Conservation (phyloP, 2,888 invertebrate genomes). For the Ametastegia equiseti region DNA sequence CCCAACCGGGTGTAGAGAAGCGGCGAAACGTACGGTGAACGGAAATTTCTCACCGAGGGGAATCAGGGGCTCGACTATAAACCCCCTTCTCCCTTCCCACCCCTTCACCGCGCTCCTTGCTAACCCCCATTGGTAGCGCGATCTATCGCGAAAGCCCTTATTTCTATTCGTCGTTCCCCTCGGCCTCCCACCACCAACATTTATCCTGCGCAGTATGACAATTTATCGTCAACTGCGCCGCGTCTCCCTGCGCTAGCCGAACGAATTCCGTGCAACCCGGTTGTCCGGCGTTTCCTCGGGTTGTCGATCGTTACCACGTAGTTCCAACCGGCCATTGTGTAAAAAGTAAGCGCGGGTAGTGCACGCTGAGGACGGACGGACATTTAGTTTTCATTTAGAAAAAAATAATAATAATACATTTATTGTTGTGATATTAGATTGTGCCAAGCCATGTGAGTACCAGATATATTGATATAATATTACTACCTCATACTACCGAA, state of each 20-base stretch:
- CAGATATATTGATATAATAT: slow-evolving; percentile 37
- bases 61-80: neutral
- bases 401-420: slow-evolving; percentile 28
- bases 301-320: slow-evolving; percentile 72
- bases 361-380: slow-evolving; percentile 69
- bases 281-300: slow-evolving; percentile 60
- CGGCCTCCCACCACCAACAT: slow-evolving; percentile 56
- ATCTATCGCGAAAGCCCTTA: slow-evolving; percentile 30
- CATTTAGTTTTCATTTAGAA: slow-evolving; percentile 72
- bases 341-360: slow-evolving; percentile 72
- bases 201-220: slow-evolving; percentile 62
- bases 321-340: slow-evolving; percentile 71
- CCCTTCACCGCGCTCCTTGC: neutral
- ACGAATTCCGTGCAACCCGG: slow-evolving; percentile 65
- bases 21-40: slow-evolving; percentile 66
- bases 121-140: neutral
- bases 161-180: slow-evolving; percentile 46
- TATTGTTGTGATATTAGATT: slow-evolving; percentile 73
- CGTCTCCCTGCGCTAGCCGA: slow-evolving; percentile 66
- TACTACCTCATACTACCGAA: neutral
- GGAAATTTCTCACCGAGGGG: slow-evolving; percentile 61
- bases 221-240: slow-evolving; percentile 66
- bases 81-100: neutral
- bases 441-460: slow-evolving; percentile 74
- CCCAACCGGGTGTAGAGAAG: slow-evolving; percentile 59